A percentile compares a stretch with the other conserved stretches of the same genome.
phyloP scores from a whole-genome alignment of 2,888 invertebrate species.

The Megalurothrips usitatus region DNA sequence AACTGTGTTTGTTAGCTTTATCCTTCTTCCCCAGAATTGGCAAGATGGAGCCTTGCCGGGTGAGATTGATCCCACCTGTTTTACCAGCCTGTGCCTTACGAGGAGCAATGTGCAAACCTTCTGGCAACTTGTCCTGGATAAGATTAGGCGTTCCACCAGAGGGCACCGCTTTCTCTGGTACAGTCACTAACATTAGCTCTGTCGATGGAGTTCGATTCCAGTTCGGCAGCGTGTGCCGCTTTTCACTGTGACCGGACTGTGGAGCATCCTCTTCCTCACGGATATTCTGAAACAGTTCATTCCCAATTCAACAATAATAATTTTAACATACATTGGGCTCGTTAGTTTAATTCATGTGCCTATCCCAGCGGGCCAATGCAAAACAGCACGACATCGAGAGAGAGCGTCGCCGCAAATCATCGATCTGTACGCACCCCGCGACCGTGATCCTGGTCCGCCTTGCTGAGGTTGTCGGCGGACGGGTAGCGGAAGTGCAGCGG shows the following conservation, averaged over 20 bases:
- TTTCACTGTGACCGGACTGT: neutral
- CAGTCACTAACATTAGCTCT: neutral
- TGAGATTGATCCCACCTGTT: neutral
- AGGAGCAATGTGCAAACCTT: neutral
- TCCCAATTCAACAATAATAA: neutral
- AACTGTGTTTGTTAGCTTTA: neutral
- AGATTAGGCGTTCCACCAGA: neutral
- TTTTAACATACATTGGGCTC: no score
- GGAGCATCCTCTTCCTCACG: neutral
- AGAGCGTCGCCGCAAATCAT: no score
- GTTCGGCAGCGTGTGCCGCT: neutral
- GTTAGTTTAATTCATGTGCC: no score
- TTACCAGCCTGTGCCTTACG: neutral
- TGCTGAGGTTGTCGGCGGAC: neutral
- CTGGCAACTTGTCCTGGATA: neutral
- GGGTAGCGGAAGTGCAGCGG: slow-evolving; percentile 9
- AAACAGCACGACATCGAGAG: no score
- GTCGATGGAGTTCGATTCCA: neutral
- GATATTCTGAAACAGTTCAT: neutral
- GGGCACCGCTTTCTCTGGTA: neutral
- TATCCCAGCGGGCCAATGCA: no score
- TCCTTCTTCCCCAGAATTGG: neutral
- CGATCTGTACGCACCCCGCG: neutral
- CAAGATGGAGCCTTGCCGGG: neutral
- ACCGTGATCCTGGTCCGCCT: neutral